phyloP scores from a whole-genome alignment of 2,888 invertebrate species.

The Ormyrus thymus region DNA sequence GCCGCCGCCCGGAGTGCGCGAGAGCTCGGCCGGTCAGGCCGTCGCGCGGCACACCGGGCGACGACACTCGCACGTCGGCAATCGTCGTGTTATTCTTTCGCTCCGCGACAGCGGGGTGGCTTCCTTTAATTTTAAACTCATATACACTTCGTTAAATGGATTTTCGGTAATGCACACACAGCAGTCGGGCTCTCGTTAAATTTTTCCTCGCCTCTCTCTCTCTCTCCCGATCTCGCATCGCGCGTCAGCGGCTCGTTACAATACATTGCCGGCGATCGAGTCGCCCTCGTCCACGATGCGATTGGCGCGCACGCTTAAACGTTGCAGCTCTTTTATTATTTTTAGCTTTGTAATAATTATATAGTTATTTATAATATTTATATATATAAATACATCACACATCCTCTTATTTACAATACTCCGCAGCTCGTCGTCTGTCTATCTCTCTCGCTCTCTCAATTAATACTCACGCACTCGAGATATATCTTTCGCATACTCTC shows the following conservation, averaged over 20 bases:
- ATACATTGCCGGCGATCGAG: not conserved
- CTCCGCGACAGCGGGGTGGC: conserved; percentile 1
- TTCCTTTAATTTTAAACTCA: conserved; percentile 38
- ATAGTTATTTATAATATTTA: conserved; percentile 56
- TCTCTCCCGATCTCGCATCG: not conserved
- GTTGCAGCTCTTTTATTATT: conserved; percentile 36
- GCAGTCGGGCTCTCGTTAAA: conserved; percentile 15
- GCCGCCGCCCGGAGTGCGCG: not conserved
- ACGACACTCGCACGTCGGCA: conserved; percentile 9
- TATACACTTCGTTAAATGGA: conserved; percentile 33
- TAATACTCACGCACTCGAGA: not conserved
- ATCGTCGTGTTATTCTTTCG: conserved; percentile 31
- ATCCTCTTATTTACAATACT: conserved; percentile 60
- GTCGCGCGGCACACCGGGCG: not conserved
- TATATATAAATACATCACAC: conserved; percentile 61
- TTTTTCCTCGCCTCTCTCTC: conserved; percentile 1
- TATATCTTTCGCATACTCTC: not conserved
- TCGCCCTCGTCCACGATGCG: conserved; percentile 21
- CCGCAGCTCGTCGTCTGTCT: not conserved
- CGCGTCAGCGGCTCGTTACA: not conserved
- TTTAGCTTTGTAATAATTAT: conserved; percentile 48
- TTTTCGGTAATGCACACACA: conserved; percentile 20
- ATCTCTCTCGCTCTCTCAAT: conserved; percentile 9
- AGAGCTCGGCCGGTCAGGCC: conserved; percentile 39
- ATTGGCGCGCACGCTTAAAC: conserved; percentile 44